A percentile compares a stretch with the other conserved stretches of the same genome.
Evolutionary conservation across 2,797 vertebrate genomes (phyloP).

Genomic region (Neosilurus hyrtlii): DNA sequence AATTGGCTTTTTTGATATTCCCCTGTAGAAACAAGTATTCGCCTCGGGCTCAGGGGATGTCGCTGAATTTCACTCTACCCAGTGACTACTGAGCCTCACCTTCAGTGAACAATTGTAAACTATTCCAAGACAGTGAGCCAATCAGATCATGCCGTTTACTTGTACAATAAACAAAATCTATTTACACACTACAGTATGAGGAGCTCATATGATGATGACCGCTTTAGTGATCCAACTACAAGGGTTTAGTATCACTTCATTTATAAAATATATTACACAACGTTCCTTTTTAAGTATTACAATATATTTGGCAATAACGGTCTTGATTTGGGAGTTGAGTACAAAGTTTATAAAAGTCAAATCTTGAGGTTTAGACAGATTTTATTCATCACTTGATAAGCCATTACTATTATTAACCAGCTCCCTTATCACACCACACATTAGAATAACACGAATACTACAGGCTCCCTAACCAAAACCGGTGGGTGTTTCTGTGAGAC

Average conservation of each 20-base stretch:
- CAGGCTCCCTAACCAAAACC: not conserved
- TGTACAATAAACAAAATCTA: not conserved
- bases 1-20: too few relatives aligned
- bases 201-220: not conserved
- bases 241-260: not conserved
- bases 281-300: not conserved
- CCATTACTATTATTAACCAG: not conserved
- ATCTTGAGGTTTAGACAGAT: not conserved
- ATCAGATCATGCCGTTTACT: too few relatives aligned
- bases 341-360: not conserved
- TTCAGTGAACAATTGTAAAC: too few relatives aligned
- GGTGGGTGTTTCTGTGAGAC: not conserved
- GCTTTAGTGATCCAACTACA: not conserved
- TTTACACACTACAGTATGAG: not conserved
- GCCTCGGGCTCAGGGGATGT: too few relatives aligned
- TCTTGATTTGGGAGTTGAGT: not conserved
- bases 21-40: too few relatives aligned
- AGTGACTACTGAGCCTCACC: too few relatives aligned
- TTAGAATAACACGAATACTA: not conserved
- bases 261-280: not conserved
- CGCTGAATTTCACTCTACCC: too few relatives aligned
- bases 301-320: not conserved
- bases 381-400: not conserved
- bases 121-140: too few relatives aligned
- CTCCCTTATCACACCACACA: not conserved